These are phyloP conservation scores for Phortica magna DNA, from an alignment of 2,888 invertebrate genomes.

Conservation along the genomic window DNA sequence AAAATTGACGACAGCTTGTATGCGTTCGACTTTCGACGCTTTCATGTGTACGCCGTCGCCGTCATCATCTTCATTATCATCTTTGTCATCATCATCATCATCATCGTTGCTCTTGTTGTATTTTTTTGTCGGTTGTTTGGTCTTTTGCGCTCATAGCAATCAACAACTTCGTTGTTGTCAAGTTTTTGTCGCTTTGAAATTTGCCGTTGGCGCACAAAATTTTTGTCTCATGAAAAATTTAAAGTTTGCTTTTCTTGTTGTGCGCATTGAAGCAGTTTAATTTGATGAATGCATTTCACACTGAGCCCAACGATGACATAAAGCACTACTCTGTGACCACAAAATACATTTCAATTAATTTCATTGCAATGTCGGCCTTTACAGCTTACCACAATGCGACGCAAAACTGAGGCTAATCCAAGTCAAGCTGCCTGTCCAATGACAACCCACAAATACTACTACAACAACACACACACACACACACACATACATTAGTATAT, in stretches of 20 bases:
- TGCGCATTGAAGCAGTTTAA: neutral
- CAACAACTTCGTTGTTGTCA: conserved; percentile 11
- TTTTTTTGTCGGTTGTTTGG: neutral
- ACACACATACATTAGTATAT: neutral
- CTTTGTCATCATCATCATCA: neutral
- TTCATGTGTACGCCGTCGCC: neutral
- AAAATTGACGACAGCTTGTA: conserved; percentile 21
- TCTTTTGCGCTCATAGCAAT: neutral
- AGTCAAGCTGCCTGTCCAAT: neutral
- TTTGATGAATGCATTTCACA: neutral
- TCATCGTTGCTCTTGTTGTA: neutral
- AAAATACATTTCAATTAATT: neutral
- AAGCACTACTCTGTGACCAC: neutral
- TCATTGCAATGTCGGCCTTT: neutral
- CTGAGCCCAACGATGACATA: neutral
- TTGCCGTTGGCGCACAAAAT: neutral
- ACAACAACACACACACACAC: neutral
- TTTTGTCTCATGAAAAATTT: neutral
- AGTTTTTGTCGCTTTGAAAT: neutral
- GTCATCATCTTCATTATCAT: no score
- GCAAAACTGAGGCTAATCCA: neutral
- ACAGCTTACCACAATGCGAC: neutral
- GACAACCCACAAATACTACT: neutral
- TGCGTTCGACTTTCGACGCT: neutral
- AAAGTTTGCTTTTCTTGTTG: neutral